Conservation (phyloP, 1,140 invertebrate species). For the Ctenoplectra terminalis region DNA sequence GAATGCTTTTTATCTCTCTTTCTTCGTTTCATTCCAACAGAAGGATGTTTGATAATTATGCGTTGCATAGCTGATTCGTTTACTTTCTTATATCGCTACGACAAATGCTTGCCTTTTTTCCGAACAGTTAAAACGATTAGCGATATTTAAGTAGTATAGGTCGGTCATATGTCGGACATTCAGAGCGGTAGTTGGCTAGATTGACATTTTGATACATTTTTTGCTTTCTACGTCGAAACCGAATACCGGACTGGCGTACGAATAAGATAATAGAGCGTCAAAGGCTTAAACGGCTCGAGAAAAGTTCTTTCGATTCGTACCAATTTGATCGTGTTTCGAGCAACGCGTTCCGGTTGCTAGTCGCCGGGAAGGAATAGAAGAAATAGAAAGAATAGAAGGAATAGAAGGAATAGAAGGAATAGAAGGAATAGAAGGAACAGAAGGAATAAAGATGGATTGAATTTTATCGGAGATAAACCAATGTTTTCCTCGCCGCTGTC, state of each 20-base stretch:
- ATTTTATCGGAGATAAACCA: slow-evolving; percentile 17
- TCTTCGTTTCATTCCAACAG: no score
- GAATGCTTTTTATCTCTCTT: no score
- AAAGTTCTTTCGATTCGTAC: neutral
- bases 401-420: no score
- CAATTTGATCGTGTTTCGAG: slow-evolving; percentile 1
- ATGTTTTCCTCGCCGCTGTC: slow-evolving; percentile 6
- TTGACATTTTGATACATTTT: neutral
- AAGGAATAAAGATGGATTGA: slow-evolving; percentile 13
- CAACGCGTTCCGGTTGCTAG: neutral
- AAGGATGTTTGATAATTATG: no score
- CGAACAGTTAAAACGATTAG: neutral
- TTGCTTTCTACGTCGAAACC: neutral
- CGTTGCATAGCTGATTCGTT: no score
- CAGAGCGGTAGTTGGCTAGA: neutral
- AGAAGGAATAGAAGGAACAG: no score
- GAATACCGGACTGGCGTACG: neutral
- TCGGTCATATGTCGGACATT: neutral
- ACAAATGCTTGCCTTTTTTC: no score
- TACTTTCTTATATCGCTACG: no score
- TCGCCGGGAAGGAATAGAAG: neutral
- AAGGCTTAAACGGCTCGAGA: slow-evolving; percentile 14
- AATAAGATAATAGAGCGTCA: neutral
- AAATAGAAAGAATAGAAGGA: no score
- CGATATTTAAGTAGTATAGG: slow-evolving; percentile 18